Base-by-base conservation (phyloP, 2,113 vertebrate genomes). In the Catharus bicknelli region DNA sequence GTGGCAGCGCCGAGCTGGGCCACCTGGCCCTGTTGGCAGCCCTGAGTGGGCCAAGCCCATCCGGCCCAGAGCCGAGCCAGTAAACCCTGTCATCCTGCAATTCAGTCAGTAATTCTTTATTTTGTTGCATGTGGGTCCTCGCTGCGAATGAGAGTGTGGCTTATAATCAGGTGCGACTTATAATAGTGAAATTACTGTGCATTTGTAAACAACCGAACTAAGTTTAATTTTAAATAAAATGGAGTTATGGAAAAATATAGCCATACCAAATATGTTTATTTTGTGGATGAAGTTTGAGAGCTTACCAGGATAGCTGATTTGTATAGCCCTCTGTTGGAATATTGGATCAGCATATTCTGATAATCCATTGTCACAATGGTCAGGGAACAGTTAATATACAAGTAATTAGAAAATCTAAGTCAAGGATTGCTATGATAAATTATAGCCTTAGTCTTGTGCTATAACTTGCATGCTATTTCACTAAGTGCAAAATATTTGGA, bases 401-500 rank as follows among this genome's bases (percentile, higher is more conserved):
- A 68, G 43, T 75, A 75, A 68, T n/a, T 94, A 59, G 14, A 69
- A 92, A 76, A 70, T 50, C 86, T 55, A 96, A 88, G 32, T 67
- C 64, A 48, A 80, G 26, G 61, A 94, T 63, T 91, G 12, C 20
- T 69, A 3, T 62, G 93, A 77, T 51, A 22, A 3, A 5, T 48
- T 47, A 43, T 5, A 22, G 7, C 38, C 25, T 55, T 78, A 50
- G 32, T 73, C 32, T 47, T 38, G n/a, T 34, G 17, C 4, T 22
- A 18, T 42, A 42, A 66, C 2, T 6, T 8, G 5, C 51, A 13
- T 48, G 17, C 26, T 85, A 2, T 79, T 87, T 91, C 22, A 20
- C 16, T 8, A 45, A 51, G 11, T 50, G 43, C 14, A 17, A 69
- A 87, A 58, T 82, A 76, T 45, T 69, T 73, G 17, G 20, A 88